A percentile compares a stretch with the other conserved stretches of the same genome.
Evolutionary conservation across 1,140 invertebrate genomes (phyloP).

Genomic region (Kradibia gibbosae): DNA sequence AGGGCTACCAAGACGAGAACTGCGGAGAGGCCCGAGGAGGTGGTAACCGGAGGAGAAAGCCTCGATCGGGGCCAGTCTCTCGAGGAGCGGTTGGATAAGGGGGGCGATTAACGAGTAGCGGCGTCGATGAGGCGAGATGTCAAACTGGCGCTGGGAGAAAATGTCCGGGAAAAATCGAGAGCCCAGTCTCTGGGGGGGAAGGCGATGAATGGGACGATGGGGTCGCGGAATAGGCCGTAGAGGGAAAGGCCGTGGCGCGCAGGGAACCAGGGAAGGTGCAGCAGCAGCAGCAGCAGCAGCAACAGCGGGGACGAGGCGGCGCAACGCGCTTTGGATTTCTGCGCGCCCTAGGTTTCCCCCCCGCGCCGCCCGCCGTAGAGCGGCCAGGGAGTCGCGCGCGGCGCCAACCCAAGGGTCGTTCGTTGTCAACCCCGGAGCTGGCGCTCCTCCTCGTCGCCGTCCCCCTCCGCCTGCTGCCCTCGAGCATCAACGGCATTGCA

Average conservation of each 20-base stretch:
- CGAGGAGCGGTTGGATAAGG: background rate
- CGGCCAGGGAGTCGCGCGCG: no score
- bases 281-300: constrained; percentile 9
- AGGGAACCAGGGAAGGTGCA: background rate
- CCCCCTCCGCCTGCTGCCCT: constrained; percentile 16
- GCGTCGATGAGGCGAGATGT: background rate
- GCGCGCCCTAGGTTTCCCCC: background rate
- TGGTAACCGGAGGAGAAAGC: background rate
- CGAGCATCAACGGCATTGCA: background rate
- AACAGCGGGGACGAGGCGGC: constrained; percentile 14
- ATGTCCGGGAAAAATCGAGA: background rate
- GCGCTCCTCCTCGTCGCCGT: background rate
- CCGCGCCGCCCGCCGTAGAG: background rate
- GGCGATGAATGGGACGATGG: background rate
- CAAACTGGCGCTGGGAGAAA: no score
- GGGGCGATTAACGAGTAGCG: background rate
- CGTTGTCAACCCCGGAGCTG: constrained; percentile 4
- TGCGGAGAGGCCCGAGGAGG: no score
- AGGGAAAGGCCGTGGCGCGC: constrained; percentile 41
- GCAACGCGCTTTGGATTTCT: background rate
- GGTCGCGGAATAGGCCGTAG: background rate
- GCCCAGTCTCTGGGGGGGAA: no score
- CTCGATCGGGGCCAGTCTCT: background rate
- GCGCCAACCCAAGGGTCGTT: background rate
- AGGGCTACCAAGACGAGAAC: background rate